Conservation (phyloP, 2,888 invertebrate species). For the Drosophila tripunctata region DNA sequence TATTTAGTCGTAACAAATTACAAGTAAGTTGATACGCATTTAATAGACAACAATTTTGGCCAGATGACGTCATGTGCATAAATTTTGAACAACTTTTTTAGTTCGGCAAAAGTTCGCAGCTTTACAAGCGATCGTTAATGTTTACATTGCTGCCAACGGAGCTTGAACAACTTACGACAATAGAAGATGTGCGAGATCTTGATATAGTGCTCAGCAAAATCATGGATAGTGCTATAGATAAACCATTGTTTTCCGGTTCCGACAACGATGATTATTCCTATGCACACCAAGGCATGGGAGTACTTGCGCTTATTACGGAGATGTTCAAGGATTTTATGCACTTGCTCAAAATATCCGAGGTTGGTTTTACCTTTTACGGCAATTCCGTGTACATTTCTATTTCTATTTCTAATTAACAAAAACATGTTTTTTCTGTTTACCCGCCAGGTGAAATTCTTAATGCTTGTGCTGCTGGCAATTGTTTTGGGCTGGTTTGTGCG, state of each 20-base stretch:
- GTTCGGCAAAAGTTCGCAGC: slow-evolving; percentile 48
- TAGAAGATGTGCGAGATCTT: slow-evolving; percentile 77
- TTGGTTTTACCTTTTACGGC: slow-evolving; percentile 38
- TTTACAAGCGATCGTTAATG: slow-evolving; percentile 62
- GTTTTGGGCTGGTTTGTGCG: slow-evolving; percentile 59
- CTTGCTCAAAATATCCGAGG: slow-evolving; percentile 68
- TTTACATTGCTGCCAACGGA: slow-evolving; percentile 67
- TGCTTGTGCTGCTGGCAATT: slow-evolving; percentile 41
- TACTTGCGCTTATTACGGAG: slow-evolving; percentile 53
- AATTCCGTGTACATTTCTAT: not conserved
- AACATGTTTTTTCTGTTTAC: too few relatives aligned
- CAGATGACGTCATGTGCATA: slow-evolving; percentile 53
- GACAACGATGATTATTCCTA: slow-evolving; percentile 27
- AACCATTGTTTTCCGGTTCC: slow-evolving; percentile 22
- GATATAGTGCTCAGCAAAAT: slow-evolving; percentile 73
- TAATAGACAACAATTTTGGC: not conserved
- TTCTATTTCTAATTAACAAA: too few relatives aligned
- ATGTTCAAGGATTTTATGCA: slow-evolving; percentile 62
- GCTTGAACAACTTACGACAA: slow-evolving; percentile 63
- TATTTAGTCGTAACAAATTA: slow-evolving; percentile 66
- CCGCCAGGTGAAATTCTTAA: slow-evolving; percentile 69
- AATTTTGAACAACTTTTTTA: slow-evolving; percentile 36
- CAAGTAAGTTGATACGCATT: slow-evolving; percentile 50
- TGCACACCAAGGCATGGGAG: slow-evolving; percentile 25
- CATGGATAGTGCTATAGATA: slow-evolving; percentile 49